Evolutionary conservation across 2,113 vertebrate genomes (phyloP), one percentile per base, ranked within the genome.

Genomic region (Oplegnathus fasciatus): DNA sequence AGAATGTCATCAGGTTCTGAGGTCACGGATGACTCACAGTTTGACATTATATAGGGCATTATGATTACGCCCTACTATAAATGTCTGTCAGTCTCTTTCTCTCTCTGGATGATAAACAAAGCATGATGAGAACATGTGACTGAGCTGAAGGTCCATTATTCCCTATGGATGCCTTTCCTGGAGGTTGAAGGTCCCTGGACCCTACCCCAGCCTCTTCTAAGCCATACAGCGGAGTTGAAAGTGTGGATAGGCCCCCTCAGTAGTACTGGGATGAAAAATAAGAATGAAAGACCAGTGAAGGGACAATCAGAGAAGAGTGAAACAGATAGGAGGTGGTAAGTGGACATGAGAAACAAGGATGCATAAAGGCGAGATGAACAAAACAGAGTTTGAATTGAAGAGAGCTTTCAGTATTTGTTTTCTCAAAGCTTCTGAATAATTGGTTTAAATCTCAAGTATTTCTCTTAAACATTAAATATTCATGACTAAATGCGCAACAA

Each of bases 21-120:
- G 88, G 84, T 90, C 74, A 78, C 13, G 3, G 22, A 83, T 88
- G 84, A 90, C 86, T 88, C 81, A 85, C 55, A 83, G 57, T 44
- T 69, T 83, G 84, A 73, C 80, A 84, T 87, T 87, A 87, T 42
- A 46, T 2, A 18, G 58, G 30, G 54, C 30, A 34, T 48, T 42
- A 73, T 66, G 10, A 83, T 55, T 65, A 30, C 1, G 6, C 32
- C 84, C 18, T 28, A 1, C 30, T n/a, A 50, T 67, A 67, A 87
- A 77, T 75, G 37, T 74, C 84, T 48, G 20, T 44, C 34, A 22
- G 34, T 30, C 61, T 62, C 58, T 52, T 28, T 32, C 46, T 62
- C 70, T 72, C 75, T 42, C 54, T 83, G 58, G 67, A 26, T 26
- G 20, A 75, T 66, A 22, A 71, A 84, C 34, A 82, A 46, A 65